Percentiles rank a stretch among this genome's conserved stretches.
Evolutionary conservation across 2,797 vertebrate genomes (phyloP).

Genomic region (Pangasius larnaudii): DNA sequence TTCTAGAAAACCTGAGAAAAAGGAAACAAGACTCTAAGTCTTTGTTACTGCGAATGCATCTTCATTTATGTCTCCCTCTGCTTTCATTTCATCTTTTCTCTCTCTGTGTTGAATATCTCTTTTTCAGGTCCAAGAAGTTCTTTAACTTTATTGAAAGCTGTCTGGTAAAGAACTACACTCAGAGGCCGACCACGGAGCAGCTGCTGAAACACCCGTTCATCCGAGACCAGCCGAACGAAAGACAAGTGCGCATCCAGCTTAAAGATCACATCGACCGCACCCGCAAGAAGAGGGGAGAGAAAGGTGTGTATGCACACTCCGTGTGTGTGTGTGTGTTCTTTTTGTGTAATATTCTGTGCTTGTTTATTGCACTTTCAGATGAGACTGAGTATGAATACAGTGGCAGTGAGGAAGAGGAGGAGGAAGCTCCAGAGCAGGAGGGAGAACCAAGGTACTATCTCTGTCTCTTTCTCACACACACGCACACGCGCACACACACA

Average conservation of each 20-base stretch:
- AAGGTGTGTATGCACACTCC: conserved; percentile 75
- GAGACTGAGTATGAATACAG: conserved; percentile 99
- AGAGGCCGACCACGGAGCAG: conserved; percentile 94
- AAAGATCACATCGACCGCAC: conserved; percentile 99
- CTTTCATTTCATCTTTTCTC: neutral
- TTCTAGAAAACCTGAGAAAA: neutral
- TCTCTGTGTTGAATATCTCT: neutral
- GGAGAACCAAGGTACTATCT: conserved; percentile 91
- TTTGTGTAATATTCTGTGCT: neutral
- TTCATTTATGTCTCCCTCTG: neutral
- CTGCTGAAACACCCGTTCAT: conserved; percentile 97
- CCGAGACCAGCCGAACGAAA: conserved; percentile 97
- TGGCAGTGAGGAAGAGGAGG: conserved; percentile 97
- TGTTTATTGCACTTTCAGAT: conserved; percentile 72
- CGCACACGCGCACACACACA: neutral
- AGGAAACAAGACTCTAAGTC: neutral
- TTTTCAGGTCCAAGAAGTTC: conserved; percentile 96
- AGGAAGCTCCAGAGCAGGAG: conserved; percentile 96
- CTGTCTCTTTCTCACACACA: neutral
- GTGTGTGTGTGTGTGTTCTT: neutral
- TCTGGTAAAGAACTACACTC: conserved; percentile 98
- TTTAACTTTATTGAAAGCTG: conserved; percentile 98
- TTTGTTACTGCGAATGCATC: neutral
- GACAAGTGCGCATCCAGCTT: conserved; percentile 98
- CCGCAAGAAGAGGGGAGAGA: conserved; percentile 98